A percentile compares a stretch with the other conserved stretches of the same genome.
Conservation (phyloP, 2,888 invertebrate genomes). For the Ophion ventricosus region DNA sequence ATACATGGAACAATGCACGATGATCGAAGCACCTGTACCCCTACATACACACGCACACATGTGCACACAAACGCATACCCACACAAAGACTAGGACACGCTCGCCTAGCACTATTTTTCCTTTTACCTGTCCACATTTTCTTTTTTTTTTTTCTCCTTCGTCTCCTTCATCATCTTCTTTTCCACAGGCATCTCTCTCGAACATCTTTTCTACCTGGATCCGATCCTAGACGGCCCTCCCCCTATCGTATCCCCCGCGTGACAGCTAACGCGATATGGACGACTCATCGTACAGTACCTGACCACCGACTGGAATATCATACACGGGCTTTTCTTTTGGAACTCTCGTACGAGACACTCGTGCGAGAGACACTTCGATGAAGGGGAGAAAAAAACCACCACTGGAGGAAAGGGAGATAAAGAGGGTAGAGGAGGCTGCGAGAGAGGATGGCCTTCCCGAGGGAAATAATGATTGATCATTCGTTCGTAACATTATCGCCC, state of each 20-base stretch:
- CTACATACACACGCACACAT: slow-evolving; percentile 13
- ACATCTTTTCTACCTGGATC: slow-evolving; percentile 55
- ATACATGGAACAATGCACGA: slow-evolving; percentile 57
- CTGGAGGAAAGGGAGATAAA: not conserved
- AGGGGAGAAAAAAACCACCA: not conserved
- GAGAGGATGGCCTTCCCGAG: not conserved
- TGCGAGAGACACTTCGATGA: not conserved
- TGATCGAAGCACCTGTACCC: slow-evolving; percentile 54
- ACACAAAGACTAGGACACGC: slow-evolving; percentile 35
- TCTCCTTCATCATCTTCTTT: slow-evolving; percentile 24
- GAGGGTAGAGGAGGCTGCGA: not conserved
- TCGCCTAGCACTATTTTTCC: slow-evolving; percentile 57
- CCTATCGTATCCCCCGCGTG: slow-evolving; percentile 13
- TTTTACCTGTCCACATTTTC: slow-evolving; percentile 30
- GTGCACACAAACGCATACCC: not conserved
- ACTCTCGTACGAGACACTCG: slow-evolving; percentile 7
- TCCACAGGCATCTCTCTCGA: slow-evolving; percentile 34
- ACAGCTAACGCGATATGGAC: slow-evolving; percentile 39
- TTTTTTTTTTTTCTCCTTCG: slow-evolving; percentile 14
- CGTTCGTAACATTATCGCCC: not conserved
- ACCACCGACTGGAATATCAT: slow-evolving; percentile 56
- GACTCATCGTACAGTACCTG: slow-evolving; percentile 43
- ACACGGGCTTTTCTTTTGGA: slow-evolving; percentile 46
- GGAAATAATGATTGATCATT: slow-evolving; percentile 31
- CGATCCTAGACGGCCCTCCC: not conserved